phyloP scores from a whole-genome alignment of 2,113 vertebrate species.

The Lepus americanus region DNA sequence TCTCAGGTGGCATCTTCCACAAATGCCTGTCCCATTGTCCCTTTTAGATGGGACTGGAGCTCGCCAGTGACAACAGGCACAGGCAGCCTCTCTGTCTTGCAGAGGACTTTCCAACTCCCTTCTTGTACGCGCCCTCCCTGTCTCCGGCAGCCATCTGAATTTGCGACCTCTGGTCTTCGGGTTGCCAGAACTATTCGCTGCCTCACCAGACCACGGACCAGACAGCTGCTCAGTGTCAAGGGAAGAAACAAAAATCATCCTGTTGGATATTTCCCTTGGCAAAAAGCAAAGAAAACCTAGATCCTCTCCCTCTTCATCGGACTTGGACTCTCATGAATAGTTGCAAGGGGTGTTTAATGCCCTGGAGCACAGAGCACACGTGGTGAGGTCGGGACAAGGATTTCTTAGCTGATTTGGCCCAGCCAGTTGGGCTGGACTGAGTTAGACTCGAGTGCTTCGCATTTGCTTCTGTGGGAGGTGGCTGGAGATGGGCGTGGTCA shows the following conservation, averaged over 20 bases:
- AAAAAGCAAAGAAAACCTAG: background rate
- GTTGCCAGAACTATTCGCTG: too few species aligned
- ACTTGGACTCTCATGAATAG: too few species aligned
- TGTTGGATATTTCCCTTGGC: background rate
- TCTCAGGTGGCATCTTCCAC: too few species aligned
- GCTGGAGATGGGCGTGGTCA: background rate
- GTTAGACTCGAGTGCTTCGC: too few species aligned
- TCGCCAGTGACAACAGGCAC: background rate
- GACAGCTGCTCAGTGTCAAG: too few species aligned
- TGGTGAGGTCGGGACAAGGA: too few species aligned
- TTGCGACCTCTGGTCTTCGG: background rate
- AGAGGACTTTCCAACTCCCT: background rate
- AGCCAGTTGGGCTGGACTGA: too few species aligned
- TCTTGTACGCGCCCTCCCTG: background rate
- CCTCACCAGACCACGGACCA: background rate
- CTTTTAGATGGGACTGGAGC: background rate
- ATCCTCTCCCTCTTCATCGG: background rate
- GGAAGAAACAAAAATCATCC: background rate
- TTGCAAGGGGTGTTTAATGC: background rate
- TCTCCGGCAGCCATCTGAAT: background rate
- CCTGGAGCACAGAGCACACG: fast-evolving
- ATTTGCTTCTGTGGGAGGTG: background rate
- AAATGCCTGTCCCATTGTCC: background rate
- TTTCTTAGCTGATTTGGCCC: too few species aligned
- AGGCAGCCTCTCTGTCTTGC: too few species aligned